These are phyloP conservation scores for Pseudonaja textilis DNA, from an alignment of 2,113 vertebrate species.

Conservation along the genomic window DNA sequence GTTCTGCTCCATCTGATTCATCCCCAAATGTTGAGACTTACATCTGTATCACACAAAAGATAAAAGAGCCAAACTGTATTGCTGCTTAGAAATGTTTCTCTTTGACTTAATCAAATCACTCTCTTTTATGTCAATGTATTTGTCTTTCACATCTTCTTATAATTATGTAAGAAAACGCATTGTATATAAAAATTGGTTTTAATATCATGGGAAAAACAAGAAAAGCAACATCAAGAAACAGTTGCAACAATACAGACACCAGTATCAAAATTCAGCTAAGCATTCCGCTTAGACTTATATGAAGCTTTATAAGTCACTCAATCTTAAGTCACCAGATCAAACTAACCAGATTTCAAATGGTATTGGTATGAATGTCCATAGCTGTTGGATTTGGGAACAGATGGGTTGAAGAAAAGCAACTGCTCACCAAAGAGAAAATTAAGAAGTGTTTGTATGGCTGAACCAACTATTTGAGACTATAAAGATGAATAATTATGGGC, in stretches of 20 bases:
- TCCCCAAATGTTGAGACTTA: slow-evolving; percentile 25
- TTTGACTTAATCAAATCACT: slow-evolving; percentile 34
- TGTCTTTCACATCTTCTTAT: slow-evolving; percentile 36
- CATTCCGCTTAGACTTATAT: slow-evolving; percentile 20
- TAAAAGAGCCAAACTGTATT: slow-evolving; percentile 18
- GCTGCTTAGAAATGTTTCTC: background rate
- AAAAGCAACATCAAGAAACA: slow-evolving; percentile 14
- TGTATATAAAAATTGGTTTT: slow-evolving; percentile 22
- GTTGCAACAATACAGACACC: background rate
- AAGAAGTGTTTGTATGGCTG: background rate
- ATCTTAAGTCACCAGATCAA: slow-evolving; percentile 18
- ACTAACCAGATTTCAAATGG: slow-evolving; percentile 8
- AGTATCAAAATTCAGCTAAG: slow-evolving; percentile 11
- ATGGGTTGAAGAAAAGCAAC: background rate
- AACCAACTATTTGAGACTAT: background rate
- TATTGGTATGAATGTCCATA: background rate
- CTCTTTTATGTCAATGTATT: slow-evolving; percentile 34
- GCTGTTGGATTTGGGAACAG: background rate
- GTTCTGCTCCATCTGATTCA: slow-evolving; percentile 38
- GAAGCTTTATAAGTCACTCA: slow-evolving; percentile 15
- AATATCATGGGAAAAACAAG: slow-evolving; percentile 32
- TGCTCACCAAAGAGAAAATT: background rate
- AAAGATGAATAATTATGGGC: background rate
- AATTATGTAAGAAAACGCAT: slow-evolving; percentile 3
- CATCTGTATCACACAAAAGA: slow-evolving; percentile 39